These are phyloP conservation scores for Drosophila orena DNA, from an alignment of 1,140 invertebrate species.

Conservation along the genomic window DNA sequence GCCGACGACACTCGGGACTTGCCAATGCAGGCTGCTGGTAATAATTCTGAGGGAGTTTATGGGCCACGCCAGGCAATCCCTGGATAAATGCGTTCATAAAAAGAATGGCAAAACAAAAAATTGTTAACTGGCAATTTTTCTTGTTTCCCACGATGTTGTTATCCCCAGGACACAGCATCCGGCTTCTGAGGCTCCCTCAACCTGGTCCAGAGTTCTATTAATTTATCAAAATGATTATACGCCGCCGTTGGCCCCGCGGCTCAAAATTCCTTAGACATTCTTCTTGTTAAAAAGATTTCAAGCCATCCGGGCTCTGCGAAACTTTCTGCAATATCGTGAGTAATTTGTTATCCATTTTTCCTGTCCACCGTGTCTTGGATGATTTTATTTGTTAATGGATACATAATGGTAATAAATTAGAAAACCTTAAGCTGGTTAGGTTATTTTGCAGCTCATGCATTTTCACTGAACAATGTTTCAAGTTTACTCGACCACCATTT, in stretches of 20 bases:
- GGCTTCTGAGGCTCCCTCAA: constrained; percentile 42
- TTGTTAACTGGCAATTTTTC: constrained; percentile 79
- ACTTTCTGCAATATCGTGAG: constrained; percentile 31
- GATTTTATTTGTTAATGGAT: constrained; percentile 3
- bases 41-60: constrained; percentile 72
- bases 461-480: constrained; percentile 8
- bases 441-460: neutral
- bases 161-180: constrained; percentile 53
- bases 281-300: constrained; percentile 25
- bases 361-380: neutral
- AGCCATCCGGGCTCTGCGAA: neutral
- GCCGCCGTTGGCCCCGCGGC: constrained; percentile 28
- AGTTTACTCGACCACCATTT: neutral
- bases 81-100: constrained; percentile 52
- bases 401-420: constrained; percentile 13
- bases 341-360: constrained; percentile 37
- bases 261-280: constrained; percentile 39
- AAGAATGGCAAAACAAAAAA: constrained; percentile 57
- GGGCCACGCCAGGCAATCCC: constrained; percentile 9
- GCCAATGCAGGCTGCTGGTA: constrained; percentile 50
- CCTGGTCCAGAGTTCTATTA: constrained; percentile 61
- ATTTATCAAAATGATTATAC: constrained; percentile 73
- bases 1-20: constrained; percentile 41
- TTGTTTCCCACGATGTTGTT: constrained; percentile 18
- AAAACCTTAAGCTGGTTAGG: neutral